These are phyloP conservation scores for Apis cerana DNA, from an alignment of 1,140 invertebrate genomes.

Conservation along the genomic window DNA sequence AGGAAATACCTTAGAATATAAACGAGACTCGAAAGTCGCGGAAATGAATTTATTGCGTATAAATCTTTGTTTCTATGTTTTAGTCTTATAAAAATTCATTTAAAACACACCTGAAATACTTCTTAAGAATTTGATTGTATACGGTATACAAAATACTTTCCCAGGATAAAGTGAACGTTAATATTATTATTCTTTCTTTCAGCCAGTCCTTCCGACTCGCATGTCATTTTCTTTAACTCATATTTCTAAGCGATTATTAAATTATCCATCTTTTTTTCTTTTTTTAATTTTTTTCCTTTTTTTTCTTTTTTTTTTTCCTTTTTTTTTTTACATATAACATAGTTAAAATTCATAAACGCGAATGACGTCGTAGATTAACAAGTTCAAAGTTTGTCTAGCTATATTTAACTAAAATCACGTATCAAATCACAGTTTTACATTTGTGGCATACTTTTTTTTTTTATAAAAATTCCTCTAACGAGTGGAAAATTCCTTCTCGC, in stretches of 20 bases:
- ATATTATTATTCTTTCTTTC: conserved; percentile 1
- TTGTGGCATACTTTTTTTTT: conserved; percentile 35
- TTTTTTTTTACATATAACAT: conserved; percentile 25
- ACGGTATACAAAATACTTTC: conserved; percentile 53
- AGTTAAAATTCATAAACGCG: conserved; percentile 5
- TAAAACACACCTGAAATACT: conserved; percentile 8
- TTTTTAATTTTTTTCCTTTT: conserved; percentile 31
- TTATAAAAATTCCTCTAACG: conserved; percentile 30
- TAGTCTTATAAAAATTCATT: conserved; percentile 53
- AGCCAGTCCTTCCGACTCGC: not conserved
- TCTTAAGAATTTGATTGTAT: not conserved
- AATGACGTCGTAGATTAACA: conserved; percentile 39
- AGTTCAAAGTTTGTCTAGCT: conserved; percentile 35
- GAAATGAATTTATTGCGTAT: conserved; percentile 7
- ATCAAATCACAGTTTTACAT: conserved; percentile 70
- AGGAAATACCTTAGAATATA: conserved; percentile 35
- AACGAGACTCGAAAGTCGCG: conserved; percentile 7
- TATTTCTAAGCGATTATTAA: conserved; percentile 13
- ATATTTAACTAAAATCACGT: conserved; percentile 60
- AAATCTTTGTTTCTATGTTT: conserved; percentile 18
- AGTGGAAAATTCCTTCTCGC: conserved; percentile 7
- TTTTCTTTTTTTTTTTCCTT: conserved; percentile 19
- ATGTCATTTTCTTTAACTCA: conserved; percentile 1
- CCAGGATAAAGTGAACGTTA: not conserved
- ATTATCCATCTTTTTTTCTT: conserved; percentile 40